Base-by-base conservation (phyloP, 2,797 vertebrate genomes). In the Artibeus lituratus region DNA sequence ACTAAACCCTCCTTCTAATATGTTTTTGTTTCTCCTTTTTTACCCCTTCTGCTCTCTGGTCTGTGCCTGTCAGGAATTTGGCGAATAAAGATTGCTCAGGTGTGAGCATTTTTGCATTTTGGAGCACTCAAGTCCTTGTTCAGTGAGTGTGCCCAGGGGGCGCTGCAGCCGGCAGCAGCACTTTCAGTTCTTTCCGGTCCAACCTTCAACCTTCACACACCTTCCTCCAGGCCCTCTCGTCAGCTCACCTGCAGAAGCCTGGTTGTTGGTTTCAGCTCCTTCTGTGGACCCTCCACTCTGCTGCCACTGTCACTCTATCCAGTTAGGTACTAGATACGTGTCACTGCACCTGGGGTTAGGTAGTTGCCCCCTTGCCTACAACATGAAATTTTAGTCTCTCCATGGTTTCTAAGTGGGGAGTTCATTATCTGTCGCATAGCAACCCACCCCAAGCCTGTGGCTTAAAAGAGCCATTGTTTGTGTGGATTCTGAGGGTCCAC, bases 261-360 rank as follows among this genome's bases (percentile, higher is more conserved):
- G 6, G 0, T 2, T 4, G 51, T 29, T 49, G 29, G 2, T 22
- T 32, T 37, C 42, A 18, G 37, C 12, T 32, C 35, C 24, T 67
- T 9, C 4, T 9, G 0, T 0, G 26, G 4, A 16, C 49, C 42
- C 65, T 19, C 47, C 21, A 3, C 19, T 4, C 7, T 18, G 29
- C 67, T 5, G 19, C 35, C 44, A 12, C 26, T 15, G 26, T 47
- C 2, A 2, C 14, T 74, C 15, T 80, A 65, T 39, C 16, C 62
- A 21, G 15, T 19, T 49, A 18, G 69, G 44, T 5, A 24, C 55
- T 39, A 35, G 26, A 3, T 22, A n/a, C 26, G 7, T 12, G 26
- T 18, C 26, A 24, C 49, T 7, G 22, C 7, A 14, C 26, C 19
- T 1, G 24, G 42, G 29, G 3, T 26, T 35, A 11, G 3, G 18